Percentiles rank a stretch among this genome's conserved stretches.
phyloP scores from a whole-genome alignment of 2,888 invertebrate genomes.

The Drosophila borborema region DNA sequence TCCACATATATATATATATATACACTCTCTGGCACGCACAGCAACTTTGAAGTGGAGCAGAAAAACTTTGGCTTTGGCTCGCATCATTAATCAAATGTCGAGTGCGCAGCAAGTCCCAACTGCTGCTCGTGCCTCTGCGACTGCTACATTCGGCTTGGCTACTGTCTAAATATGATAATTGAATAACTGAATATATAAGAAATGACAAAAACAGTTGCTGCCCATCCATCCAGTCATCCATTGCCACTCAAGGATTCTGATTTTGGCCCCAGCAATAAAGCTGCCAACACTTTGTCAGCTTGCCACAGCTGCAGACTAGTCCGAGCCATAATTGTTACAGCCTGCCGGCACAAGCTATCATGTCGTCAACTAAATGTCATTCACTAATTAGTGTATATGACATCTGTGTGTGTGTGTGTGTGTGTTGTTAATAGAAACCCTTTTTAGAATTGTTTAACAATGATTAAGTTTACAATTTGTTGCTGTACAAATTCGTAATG shows the following conservation, averaged over 20 bases:
- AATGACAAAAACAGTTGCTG: slow-evolving; percentile 36
- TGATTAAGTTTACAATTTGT: slow-evolving; percentile 40
- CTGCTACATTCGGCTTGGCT: background rate
- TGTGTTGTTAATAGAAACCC: slow-evolving; percentile 15
- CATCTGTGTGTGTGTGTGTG: background rate
- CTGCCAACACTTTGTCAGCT: slow-evolving; percentile 21
- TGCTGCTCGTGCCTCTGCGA: no score
- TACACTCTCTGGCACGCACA: slow-evolving; percentile 9
- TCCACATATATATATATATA: background rate
- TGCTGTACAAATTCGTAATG: background rate
- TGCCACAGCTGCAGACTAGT: slow-evolving; percentile 10
- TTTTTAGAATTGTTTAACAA: slow-evolving; percentile 30
- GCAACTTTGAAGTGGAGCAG: slow-evolving; percentile 49
- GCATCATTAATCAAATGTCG: slow-evolving; percentile 68
- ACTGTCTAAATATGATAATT: slow-evolving; percentile 50
- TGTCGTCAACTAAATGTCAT: slow-evolving; percentile 18
- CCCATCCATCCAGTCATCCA: background rate
- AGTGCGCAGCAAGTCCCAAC: slow-evolving; percentile 37
- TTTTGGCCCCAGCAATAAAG: slow-evolving; percentile 17
- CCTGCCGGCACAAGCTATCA: slow-evolving; percentile 24
- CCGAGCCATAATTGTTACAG: slow-evolving; percentile 23
- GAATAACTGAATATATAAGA: slow-evolving; percentile 43
- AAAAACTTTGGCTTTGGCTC: slow-evolving; percentile 42
- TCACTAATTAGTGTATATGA: slow-evolving; percentile 34
- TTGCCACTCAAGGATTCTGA: slow-evolving; percentile 11